Percentiles rank a stretch among this genome's conserved stretches.
Conservation (phyloP, 2,888 invertebrate genomes). For the Stenchaetothrips biformis region DNA sequence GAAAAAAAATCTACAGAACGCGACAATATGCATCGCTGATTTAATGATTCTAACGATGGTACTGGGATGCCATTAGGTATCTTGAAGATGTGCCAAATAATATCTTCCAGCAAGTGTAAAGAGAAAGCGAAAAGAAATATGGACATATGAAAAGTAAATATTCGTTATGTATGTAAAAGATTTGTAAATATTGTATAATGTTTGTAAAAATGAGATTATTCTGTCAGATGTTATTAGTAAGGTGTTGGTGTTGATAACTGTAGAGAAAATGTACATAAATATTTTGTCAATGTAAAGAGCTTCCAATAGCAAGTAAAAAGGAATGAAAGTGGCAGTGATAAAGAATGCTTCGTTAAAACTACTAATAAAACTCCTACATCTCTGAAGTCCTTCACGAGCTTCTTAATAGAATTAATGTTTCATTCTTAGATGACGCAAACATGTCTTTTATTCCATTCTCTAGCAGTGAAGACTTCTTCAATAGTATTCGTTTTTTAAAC, state of each 20-base stretch:
- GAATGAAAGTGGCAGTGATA: no score
- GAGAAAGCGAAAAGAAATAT: not conserved
- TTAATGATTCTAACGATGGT: not conserved
- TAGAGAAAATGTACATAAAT: conserved; percentile 19
- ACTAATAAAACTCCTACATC: not conserved
- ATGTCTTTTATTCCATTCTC: no score
- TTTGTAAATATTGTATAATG: conserved; percentile 22
- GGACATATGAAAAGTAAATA: not conserved
- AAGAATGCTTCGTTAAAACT: no score
- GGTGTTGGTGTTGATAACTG: conserved; percentile 17
- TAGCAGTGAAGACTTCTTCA: no score
- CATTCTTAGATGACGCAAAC: no score
- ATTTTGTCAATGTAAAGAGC: conserved; percentile 21
- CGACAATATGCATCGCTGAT: conserved; percentile 8
- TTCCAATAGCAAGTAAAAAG: not conserved
- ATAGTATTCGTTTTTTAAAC: no score
- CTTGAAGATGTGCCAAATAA: not conserved
- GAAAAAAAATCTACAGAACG: not conserved
- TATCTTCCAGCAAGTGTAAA: not conserved
- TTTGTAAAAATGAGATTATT: conserved; percentile 24
- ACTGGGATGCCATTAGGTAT: not conserved
- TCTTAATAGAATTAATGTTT: no score
- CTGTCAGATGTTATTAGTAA: conserved; percentile 1
- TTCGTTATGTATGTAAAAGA: not conserved
- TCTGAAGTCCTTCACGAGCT: not conserved